phyloP scores from a whole-genome alignment of 2,797 vertebrate species.

The Leuciscus waleckii region DNA sequence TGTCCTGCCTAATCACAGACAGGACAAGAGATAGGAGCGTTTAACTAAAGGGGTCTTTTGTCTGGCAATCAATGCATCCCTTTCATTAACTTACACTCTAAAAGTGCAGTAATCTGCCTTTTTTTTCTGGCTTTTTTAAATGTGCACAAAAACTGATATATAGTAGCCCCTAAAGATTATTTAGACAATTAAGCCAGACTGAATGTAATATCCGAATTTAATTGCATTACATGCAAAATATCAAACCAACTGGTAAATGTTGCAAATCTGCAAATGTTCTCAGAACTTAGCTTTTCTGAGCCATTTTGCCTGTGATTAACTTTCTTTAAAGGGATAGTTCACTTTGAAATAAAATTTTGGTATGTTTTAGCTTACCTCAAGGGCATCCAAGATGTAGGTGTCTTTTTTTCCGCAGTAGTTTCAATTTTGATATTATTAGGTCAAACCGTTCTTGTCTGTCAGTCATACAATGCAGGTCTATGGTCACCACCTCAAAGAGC shows the following conservation, averaged over 20 bases:
- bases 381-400: too few relatives aligned
- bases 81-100: background rate
- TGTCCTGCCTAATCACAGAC: slow-evolving; percentile 85
- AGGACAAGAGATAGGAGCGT: background rate
- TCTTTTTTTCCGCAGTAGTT: too few relatives aligned
- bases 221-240: background rate
- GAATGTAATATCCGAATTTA: too few relatives aligned
- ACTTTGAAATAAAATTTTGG: too few relatives aligned
- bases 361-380: too few relatives aligned
- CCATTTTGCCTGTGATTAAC: background rate
- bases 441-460: too few relatives aligned
- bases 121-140: too few relatives aligned
- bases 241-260: background rate
- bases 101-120: background rate
- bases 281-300: background rate
- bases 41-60: background rate
- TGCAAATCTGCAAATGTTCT: background rate
- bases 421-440: too few relatives aligned
- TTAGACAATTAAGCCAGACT: background rate
- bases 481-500: too few relatives aligned
- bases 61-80: background rate
- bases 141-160: background rate
- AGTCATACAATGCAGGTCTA: too few relatives aligned
- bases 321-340: too few relatives aligned
- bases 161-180: background rate